Evolutionary conservation across 2,888 invertebrate species (phyloP), one percentile per base, ranked within the genome.

Genomic region (Glyphotaelius pellucidus): DNA sequence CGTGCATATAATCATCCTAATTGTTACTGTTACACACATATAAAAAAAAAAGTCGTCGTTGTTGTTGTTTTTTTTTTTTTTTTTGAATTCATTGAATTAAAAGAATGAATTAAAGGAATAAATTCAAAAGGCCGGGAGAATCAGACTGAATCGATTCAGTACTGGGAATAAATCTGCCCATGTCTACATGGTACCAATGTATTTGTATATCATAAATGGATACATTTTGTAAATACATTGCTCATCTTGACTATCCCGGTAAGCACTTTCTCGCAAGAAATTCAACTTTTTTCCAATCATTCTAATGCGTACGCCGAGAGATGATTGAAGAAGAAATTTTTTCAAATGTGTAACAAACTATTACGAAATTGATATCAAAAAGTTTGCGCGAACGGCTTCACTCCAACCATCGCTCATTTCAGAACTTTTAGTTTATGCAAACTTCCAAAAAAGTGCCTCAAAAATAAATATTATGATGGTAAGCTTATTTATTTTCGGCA

Each of bases 381-480:
- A 67, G 67, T 67, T 67, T 67, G 67, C 67, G 67, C 9, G 67
- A 67, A 67, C 67, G 67, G 67, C 67, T 67, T 67, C 67, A 67
- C 67, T 83, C 32, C 83, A 25, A 11, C 83, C 83, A 32, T 83
- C 83, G 32, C 35, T 32, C 83, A 83, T 25, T 38, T 83, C 83
- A 35, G 7, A 83, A 83, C 83, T 83, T 83, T 83, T 35, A n/a
- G 83, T 83, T 83, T 83, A 83, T 83, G 83, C 83, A 35, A 83
- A 83, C 83, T 83, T 67, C 67, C 25, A 2, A 67, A 67, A 67
- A 67, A n/a, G 67, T 67, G 25, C 83, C 35, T 83, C 19, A 86
- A 86, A 86, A 86, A 86, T 86, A 86, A 86, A 86, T 86, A 86
- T 86, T 86, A n/a, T 86, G 38, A 86, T 86, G 42, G 86, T n/a